Base-by-base conservation (phyloP, 2,113 vertebrate species). In the Alectura lathami region DNA sequence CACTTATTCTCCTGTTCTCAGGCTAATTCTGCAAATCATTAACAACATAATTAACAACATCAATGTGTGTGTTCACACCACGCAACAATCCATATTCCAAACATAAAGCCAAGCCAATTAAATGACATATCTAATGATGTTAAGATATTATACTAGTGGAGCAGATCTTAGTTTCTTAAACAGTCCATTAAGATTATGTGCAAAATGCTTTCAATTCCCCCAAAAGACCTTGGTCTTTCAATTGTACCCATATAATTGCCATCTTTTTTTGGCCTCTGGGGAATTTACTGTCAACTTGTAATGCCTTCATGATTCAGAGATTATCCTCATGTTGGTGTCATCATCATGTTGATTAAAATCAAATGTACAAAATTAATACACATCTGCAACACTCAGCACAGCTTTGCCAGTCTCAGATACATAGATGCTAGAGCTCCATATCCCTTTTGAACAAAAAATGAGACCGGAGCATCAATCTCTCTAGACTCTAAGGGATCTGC, bases 381-480 rank as follows among this genome's bases (percentile, higher is more conserved):
- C 6, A 56, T 30, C 34, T 47, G 34, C 40, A 88, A 74, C 29
- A n/a, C 40, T 57, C 32, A 72, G 50, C 50, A 83, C 48, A 5
- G 27, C n/a, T 64, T 43, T 57, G 45, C 23, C 54, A 4, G 2
- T 18, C 47, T 56, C n/a, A 59, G 34, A 50, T 1, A 63, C 47
- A 51, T 0, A 20, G 27, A 57, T 23, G 21, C 47, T 67, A 47
- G 53, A 77, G 7, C 48, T 63, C 34, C 21, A 76, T 56, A 75
- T 13, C 29, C 21, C 43, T 59, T 42, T 16, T 24, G 17, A 76
- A 36, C 18, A n/a, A 27, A 30, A 4, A 62, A 23, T 1, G 7
- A 62, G 40, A 76, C 0, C 4, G 4, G n/a, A 8, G 10, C 0
- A 1, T 10, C 22, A 42, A 3, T 10, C 15, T 67, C 50, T 36